Base-by-base conservation (phyloP, 2,797 vertebrate species). In the Odontamblyopus lacepedii region DNA sequence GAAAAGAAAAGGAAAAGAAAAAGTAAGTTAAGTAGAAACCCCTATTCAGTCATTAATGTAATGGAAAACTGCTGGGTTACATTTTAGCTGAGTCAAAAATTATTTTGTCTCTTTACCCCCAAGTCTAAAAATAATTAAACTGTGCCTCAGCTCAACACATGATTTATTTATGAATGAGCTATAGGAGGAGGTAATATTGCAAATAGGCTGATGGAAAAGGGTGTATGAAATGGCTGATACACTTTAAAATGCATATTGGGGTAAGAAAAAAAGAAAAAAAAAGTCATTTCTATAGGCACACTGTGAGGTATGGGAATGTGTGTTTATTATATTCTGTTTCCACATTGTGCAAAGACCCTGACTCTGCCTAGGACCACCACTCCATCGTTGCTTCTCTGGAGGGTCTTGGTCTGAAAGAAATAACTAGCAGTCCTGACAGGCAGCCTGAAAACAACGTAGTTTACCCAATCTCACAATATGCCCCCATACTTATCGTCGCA, bases 71-170 rank as follows among this genome's bases (percentile, higher is more conserved):
- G 73, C 70, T 56, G 53, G 48, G 27, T 79, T 83, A 73, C 63
- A 80, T 79, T 80, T 78, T 70, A 64, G 77, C 76, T 72, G 66
- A 83, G 72, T 85, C 83, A 85, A 68, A 82, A 80, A 78, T 67
- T 50, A 85, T 78, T 83, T 56, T 76, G 70, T 71, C 38, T 68
- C 63, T 76, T 75, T 68, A 62, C 75, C 73, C 72, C 73, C 60
- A 53, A 35, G 65, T 72, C 69, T 62, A 76, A 82, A 82, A 72
- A 81, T 83, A 71, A 80, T 81, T 73, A 76, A 72, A 56, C 63
- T 50, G 48, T 72, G 72, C 66, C 64, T 55, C 59, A 63, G 12
- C 69, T 69, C 67, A 55, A 48, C 19, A 51, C 32, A 77, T 44
- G 55, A 27, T 68, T 76, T 71, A 44, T 65, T 48, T 70, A 65